Evolutionary conservation across 2,113 vertebrate species (phyloP).

Genomic region (Oxyruncus cristatus): DNA sequence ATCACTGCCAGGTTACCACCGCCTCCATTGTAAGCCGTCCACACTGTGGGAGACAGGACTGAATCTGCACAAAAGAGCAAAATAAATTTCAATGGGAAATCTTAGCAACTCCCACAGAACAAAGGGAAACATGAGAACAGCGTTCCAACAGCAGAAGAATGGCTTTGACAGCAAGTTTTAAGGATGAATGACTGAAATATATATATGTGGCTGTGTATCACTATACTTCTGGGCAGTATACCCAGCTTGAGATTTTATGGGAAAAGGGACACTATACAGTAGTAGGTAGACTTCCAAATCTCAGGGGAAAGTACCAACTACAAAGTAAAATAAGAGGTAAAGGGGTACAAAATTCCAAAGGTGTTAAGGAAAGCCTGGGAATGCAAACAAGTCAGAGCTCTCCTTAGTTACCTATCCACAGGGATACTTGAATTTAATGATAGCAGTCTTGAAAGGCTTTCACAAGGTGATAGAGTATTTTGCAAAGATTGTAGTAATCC

Average conservation of each 20-base stretch:
- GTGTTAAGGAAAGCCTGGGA: background rate
- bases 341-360: background rate
- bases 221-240: background rate
- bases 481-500: background rate
- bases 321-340: background rate
- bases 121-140: conserved; percentile 56
- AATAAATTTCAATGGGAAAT: conserved; percentile 60
- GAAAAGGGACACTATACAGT: background rate
- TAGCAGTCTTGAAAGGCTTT: background rate
- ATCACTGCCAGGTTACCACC: conserved; percentile 54
- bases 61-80: conserved; percentile 51
- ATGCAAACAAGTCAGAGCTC: background rate
- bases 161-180: conserved; percentile 44
- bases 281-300: background rate
- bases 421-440: background rate
- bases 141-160: conserved; percentile 44
- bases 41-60: conserved; percentile 33
- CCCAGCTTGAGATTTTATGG: background rate
- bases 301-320: background rate
- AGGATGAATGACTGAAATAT: conserved; percentile 32
- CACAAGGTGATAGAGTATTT: background rate
- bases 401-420: background rate
- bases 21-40: conserved; percentile 43
- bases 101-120: conserved; percentile 56
- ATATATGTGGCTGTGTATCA: background rate